Evolutionary conservation across 2,888 invertebrate genomes (phyloP), one percentile per base, ranked within the genome.

Genomic region (Nycteola revayana): DNA sequence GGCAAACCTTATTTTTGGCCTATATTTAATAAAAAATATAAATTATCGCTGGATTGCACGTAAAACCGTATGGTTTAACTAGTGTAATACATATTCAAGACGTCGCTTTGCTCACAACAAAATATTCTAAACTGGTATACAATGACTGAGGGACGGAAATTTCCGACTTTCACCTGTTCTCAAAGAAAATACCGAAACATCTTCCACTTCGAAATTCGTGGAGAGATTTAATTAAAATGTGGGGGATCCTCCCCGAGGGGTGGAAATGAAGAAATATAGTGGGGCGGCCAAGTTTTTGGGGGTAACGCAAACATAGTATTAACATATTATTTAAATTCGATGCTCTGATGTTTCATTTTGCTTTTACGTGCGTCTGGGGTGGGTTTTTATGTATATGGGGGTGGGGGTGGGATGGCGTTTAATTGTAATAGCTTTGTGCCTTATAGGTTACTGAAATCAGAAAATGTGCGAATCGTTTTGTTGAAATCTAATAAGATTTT

Each of bases 141-240:
- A 49, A 38, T 36, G 33, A 30, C 26, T 37, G 17, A 49, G 41
- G 53, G 53, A 35, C 35, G 42, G 18, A 37, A 43, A 60, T 60
- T n/a, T 49, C 60, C 48, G 17, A 46, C 42, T 49, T 67, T 63
- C 68, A 75, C 75, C 74, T 76, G 75, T 37, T 25, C 46, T 76
- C 82, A 85, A 85, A 86, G 85, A 87, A 85, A 84, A 57, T 78
- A 72, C 75, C 75, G 61, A 75, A 76, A 68, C 66, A 65, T 75
- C 66, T 74, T 78, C 69, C 65, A 61, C 66, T 68, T 60, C 71
- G 60, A 66, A 68, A 74, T 73, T 66, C 62, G 63, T 52, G 50
- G 71, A 76, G 81, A 76, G 81, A 83, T 85, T 86, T 87, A 87
- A 87, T 87, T 87, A 87, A 86, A 86, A 85, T 73, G 71, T 66